Evolutionary conservation across 1,140 invertebrate genomes (phyloP).

Genomic region (Telenomus remus): DNA sequence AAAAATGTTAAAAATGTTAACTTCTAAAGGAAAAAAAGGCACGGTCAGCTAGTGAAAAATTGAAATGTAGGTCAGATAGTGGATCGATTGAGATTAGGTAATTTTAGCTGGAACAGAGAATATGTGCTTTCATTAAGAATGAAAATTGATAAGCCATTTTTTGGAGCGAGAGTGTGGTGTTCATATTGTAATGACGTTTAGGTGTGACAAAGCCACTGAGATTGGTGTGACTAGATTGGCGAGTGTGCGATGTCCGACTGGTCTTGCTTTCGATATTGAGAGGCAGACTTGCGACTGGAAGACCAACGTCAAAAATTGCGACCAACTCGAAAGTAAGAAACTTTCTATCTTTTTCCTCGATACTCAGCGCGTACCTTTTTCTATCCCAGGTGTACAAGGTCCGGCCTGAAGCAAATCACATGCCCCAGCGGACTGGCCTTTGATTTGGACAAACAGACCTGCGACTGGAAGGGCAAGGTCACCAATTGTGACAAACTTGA

Average conservation of each 20-base stretch:
- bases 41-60: background rate
- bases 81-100: slow-evolving; percentile 1
- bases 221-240: slow-evolving; percentile 89
- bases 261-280: slow-evolving; percentile 95
- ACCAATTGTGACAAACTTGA: slow-evolving; percentile 95
- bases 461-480: slow-evolving; percentile 97
- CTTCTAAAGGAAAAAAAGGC: too few species aligned
- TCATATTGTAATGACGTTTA: slow-evolving; percentile 71
- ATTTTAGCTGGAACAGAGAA: background rate
- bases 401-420: slow-evolving; percentile 94
- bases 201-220: slow-evolving; percentile 92
- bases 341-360: slow-evolving; percentile 56
- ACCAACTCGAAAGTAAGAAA: slow-evolving; percentile 92
- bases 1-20: too few species aligned
- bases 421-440: slow-evolving; percentile 95
- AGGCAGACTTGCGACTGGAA: slow-evolving; percentile 97
- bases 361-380: slow-evolving; percentile 67
- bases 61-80: slow-evolving; percentile 4
- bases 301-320: slow-evolving; percentile 95
- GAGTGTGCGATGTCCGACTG: slow-evolving; percentile 89
- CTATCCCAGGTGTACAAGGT: slow-evolving; percentile 88
- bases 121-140: too few species aligned
- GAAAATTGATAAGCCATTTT: too few species aligned
- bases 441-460: slow-evolving; percentile 97
- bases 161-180: background rate